phyloP scores from a whole-genome alignment of 2,113 vertebrate species.

The Sebastes fasciatus region DNA sequence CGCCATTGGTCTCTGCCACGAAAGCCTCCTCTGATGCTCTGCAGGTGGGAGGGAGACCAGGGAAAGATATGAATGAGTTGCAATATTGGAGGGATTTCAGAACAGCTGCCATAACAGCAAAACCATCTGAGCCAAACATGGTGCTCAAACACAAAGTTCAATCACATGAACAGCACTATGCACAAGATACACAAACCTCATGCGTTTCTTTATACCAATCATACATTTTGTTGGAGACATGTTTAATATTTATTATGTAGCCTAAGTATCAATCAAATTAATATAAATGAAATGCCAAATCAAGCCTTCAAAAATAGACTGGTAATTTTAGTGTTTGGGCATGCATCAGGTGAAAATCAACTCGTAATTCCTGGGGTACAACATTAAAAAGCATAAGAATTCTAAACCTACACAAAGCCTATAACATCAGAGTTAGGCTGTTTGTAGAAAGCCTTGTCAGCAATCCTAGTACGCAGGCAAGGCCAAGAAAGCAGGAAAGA shows the following conservation, averaged over 20 bases:
- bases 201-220: conserved; percentile 54
- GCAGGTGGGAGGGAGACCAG: conserved; percentile 8
- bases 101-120: conserved; percentile 2
- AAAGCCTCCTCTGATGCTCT: conserved; percentile 97
- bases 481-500: conserved; percentile 78
- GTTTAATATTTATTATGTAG: background rate
- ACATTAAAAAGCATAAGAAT: conserved; percentile 65
- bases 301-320: conserved; percentile 1
- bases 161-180: conserved; percentile 19
- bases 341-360: conserved; percentile 53
- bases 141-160: conserved; percentile 16
- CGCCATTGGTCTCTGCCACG: conserved; percentile 91
- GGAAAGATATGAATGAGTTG: background rate
- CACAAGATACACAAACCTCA: conserved; percentile 31
- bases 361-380: conserved; percentile 20
- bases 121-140: conserved; percentile 13
- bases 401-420: conserved; percentile 97
- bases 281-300: conserved; percentile 1
- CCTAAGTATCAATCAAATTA: conserved; percentile 5
- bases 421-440: conserved; percentile 98
- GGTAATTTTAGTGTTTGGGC: conserved; percentile 34
- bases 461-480: conserved; percentile 90
- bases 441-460: conserved; percentile 99
- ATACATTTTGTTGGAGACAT: background rate
- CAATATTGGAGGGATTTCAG: background rate